A percentile compares a stretch with the other conserved stretches of the same genome.
phyloP scores from a whole-genome alignment of 2,113 vertebrate species.

The Toxotes jaculatrix region DNA sequence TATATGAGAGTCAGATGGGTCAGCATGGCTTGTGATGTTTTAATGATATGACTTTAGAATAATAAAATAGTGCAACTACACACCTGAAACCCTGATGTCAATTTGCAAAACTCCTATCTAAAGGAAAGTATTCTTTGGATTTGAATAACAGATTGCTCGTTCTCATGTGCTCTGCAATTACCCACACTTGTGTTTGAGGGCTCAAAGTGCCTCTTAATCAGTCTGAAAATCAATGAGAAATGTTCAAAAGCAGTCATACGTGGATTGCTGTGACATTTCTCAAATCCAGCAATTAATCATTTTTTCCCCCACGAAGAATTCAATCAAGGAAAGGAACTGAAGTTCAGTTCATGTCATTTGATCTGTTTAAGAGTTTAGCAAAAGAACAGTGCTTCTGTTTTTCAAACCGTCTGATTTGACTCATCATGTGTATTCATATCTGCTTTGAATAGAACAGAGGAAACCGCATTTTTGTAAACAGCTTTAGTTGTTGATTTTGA shows the following conservation, averaged over 20 bases:
- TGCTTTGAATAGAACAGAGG: constrained; percentile 1
- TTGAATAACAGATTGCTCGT: constrained; percentile 20
- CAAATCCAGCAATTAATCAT: constrained; percentile 24
- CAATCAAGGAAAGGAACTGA: not conserved
- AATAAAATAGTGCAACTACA: not conserved
- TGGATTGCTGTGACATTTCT: constrained; percentile 26
- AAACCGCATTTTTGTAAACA: not conserved
- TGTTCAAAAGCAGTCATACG: constrained; percentile 34
- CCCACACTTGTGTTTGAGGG: constrained; percentile 8
- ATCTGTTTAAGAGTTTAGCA: constrained; percentile 11
- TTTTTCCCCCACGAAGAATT: constrained; percentile 3
- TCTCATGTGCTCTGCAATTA: constrained; percentile 29
- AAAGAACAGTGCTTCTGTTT: not conserved
- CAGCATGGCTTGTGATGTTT: not conserved
- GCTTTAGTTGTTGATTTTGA: constrained; percentile 8
- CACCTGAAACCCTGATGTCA: constrained; percentile 12
- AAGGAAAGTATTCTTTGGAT: constrained; percentile 29
- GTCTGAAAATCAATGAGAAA: constrained; percentile 27
- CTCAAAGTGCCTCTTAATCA: constrained; percentile 48
- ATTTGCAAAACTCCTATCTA: not conserved
- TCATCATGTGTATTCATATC: not conserved
- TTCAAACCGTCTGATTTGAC: not conserved
- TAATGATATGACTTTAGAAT: constrained; percentile 6
- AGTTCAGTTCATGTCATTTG: not conserved
- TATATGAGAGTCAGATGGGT: not conserved